Evolutionary conservation across 2,888 invertebrate genomes (phyloP).

Genomic region (Lasioglossum villosulum): DNA sequence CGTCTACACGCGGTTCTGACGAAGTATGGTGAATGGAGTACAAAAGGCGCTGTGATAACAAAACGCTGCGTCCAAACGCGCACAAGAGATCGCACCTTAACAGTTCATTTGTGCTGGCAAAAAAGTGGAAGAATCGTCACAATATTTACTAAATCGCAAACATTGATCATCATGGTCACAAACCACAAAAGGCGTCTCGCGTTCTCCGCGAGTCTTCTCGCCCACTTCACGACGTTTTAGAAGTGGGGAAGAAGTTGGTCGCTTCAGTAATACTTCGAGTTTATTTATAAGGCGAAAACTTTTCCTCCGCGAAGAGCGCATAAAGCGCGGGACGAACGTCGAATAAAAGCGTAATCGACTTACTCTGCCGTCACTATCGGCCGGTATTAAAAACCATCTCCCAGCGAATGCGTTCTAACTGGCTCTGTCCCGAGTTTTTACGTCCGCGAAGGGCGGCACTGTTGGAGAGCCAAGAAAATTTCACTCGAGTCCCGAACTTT

Average conservation of each 20-base stretch:
- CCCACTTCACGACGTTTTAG: background rate
- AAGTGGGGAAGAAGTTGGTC: background rate
- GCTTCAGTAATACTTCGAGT: constrained; percentile 4
- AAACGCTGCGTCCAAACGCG: too few species aligned
- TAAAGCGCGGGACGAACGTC: background rate
- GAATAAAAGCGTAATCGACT: constrained; percentile 11
- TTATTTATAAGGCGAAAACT: constrained; percentile 21
- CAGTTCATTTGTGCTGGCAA: too few species aligned
- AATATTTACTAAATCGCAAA: background rate
- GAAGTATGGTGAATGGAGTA: too few species aligned
- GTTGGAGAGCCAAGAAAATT: background rate
- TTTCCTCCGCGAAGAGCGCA: background rate
- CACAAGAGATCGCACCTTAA: too few species aligned
- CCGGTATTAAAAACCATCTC: constrained; percentile 35
- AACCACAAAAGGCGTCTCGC: background rate
- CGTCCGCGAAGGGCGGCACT: background rate
- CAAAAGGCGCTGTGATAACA: too few species aligned
- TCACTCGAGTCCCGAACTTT: background rate
- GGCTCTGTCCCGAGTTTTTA: constrained; percentile 21
- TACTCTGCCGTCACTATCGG: background rate
- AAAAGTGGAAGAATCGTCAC: background rate
- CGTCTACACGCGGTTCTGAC: too few species aligned
- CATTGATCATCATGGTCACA: background rate
- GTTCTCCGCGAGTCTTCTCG: background rate
- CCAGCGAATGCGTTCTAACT: constrained; percentile 11